Base-by-base conservation (phyloP, 2,888 invertebrate genomes). In the Calephelis perditalis region DNA sequence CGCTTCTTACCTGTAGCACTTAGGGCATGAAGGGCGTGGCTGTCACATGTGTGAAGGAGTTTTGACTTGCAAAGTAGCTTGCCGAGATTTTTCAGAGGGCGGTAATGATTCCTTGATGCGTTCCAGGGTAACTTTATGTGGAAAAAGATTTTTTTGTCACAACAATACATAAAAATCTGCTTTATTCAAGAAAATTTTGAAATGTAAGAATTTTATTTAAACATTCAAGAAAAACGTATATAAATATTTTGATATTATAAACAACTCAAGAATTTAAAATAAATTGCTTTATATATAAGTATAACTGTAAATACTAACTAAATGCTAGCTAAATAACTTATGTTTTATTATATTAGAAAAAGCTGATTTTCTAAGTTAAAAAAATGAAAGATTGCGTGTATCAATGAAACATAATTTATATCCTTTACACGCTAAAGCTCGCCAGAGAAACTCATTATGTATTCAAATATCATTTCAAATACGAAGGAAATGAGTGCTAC, bases 41-140 rank as follows among this genome's bases (percentile, higher is more conserved):
- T 52, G 52, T 52, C 52, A 71, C 72, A 67, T 70, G 65, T 67
- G 66, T 68, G 68, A 76, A 81, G 75, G 77, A 80, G 83, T 81
- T 89, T 89, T 88, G 88, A 90, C 89, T 90, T 90, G 90, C 89
- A 89, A 90, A 90, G 79, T 81, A 88, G 86, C 76, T 74, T 67
- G 67, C 76, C 70, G 79, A 85, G 86, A 85, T 88, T 89, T 88
- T 89, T 87, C 85, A 79, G 78, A 70, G 86, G 86, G 87, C 76
- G 85, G 84, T 89, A 89, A 90, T 90, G 90, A 89, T 84, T 79
- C 75, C 84, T 85, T 86, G 84, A 86, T 88, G 84, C 81, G 81
- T 79, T 78, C 68, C 70, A 57, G 65, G 72, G 66, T 62, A 67
- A 58, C 59, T 62, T 67, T 70, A 67, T 78, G 71, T 79, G 79